phyloP scores from a whole-genome alignment of 1,140 invertebrate genomes.

The Drosophila oshimai region DNA sequence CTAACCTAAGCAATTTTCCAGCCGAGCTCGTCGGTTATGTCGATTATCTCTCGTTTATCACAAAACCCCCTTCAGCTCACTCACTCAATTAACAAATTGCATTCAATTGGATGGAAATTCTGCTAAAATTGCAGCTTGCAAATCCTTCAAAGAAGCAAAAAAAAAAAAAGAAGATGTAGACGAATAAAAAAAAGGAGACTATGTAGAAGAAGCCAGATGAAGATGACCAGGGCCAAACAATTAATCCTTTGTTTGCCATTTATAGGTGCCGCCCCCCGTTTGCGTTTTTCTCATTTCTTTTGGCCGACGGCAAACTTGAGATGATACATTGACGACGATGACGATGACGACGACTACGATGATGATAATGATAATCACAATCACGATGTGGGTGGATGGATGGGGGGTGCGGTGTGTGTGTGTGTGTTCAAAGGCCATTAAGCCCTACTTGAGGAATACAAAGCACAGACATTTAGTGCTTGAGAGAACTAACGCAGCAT shows the following conservation, averaged over 20 bases:
- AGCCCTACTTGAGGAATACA: constrained; percentile 77
- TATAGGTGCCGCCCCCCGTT: constrained; percentile 33
- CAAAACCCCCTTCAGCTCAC: constrained; percentile 21
- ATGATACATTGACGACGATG: constrained; percentile 36
- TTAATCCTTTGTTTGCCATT: constrained; percentile 69
- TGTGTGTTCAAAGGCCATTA: constrained; percentile 73
- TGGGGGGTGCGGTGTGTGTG: too few relatives aligned
- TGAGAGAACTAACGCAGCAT: constrained; percentile 59
- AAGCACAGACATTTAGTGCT: constrained; percentile 72
- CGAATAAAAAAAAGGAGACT: background rate
- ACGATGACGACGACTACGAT: constrained; percentile 23
- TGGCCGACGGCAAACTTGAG: constrained; percentile 30
- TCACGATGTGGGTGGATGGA: constrained; percentile 5
- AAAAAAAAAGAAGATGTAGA: background rate
- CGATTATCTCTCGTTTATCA: constrained; percentile 22
- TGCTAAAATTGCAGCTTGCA: constrained; percentile 10
- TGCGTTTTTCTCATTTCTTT: constrained; percentile 38
- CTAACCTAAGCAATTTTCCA: constrained; percentile 10
- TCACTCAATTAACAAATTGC: constrained; percentile 48
- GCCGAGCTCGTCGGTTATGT: background rate
- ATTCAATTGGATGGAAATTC: constrained; percentile 42
- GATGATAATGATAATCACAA: background rate
- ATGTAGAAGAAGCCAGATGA: constrained; percentile 23
- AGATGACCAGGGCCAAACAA: constrained; percentile 58
- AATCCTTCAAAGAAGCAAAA: constrained; percentile 10